Base-by-base conservation (phyloP, 1,140 invertebrate genomes). In the Acromyrmex echinatior region DNA sequence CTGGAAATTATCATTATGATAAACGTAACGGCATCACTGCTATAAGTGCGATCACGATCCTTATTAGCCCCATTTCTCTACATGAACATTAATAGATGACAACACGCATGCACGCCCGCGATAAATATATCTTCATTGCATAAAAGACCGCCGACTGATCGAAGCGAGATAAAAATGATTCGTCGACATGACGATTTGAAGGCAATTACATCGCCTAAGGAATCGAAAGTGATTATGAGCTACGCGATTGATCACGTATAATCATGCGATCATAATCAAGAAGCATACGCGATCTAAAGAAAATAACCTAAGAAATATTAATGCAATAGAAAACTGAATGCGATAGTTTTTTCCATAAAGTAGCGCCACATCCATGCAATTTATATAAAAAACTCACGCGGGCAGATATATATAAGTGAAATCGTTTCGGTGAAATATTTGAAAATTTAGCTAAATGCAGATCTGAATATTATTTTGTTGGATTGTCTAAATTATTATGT, bases 141-240 rank as follows among this genome's bases (percentile, higher is more conserved):
- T 74, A 73, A 82, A 28, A 25, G 68, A 71, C 39, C n/a, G n/a
- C 28, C 28, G 51, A 31, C 56, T 49, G 45, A 66, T 60, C 35
- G 21, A 58, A 65, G 14, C n/a, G 45, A 86, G 62, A 49, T 53
- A 39, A 58, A 56, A 35, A 80, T 28, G 21, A 53, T 21, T 16
- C 51, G 45, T 53, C 60, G 45, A 82, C 63, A 12, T 45, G 87
- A 86, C 53, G 81, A 89, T 88, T 86, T 56, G 84, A 78, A 21
- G 74, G 71, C 88, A 88, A 90, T 86, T 87, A 87, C 73, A 16
- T 70, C 39, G 28, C 45, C 60, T 2, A 45, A 35, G 25, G 18
- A 49, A 63, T 84, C 39, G 9, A 76, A 35, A 25, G 31, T 5
- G 45, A 51, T 80, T 2, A 60, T 10, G 35, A n/a, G 45, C 25